Evolutionary conservation across 2,888 invertebrate species (phyloP).

Genomic region (Mimas tiliae): DNA sequence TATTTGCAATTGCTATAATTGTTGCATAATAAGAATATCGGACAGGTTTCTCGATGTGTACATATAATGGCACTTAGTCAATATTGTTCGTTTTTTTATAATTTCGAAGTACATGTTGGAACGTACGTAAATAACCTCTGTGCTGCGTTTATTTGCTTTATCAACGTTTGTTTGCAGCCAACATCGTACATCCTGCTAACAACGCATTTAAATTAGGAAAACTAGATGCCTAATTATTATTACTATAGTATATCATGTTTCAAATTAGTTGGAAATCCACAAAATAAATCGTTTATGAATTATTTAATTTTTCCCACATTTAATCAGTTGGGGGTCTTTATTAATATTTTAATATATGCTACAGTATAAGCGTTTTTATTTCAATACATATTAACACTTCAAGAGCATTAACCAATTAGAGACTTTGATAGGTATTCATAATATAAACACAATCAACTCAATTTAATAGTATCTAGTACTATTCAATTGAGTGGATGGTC

Average conservation of each 20-base stretch:
- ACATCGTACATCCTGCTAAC: conserved; percentile 64
- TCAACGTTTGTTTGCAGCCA: conserved; percentile 37
- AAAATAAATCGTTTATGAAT: background rate
- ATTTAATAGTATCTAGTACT: background rate
- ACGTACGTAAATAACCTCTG: conserved; percentile 29
- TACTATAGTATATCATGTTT: background rate
- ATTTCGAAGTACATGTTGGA: conserved; percentile 15
- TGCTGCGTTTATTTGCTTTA: conserved; percentile 35
- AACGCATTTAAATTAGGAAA: conserved; percentile 44
- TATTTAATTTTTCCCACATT: conserved; percentile 7
- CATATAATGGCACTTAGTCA: conserved; percentile 17
- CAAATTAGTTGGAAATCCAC: background rate
- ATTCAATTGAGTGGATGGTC: background rate
- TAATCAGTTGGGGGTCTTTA: conserved; percentile 4
- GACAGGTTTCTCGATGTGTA: conserved; percentile 1
- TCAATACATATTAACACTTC: background rate
- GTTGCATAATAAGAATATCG: background rate
- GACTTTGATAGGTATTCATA: background rate
- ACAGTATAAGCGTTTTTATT: conserved; percentile 11
- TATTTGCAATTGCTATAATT: background rate
- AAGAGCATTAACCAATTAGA: background rate
- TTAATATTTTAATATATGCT: conserved; percentile 13
- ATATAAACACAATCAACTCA: no score
- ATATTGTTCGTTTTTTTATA: conserved; percentile 31
- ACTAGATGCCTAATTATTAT: conserved; percentile 26